These are phyloP conservation scores for Idris sp. DNA, from an alignment of 1,140 invertebrate species.

Conservation along the genomic window DNA sequence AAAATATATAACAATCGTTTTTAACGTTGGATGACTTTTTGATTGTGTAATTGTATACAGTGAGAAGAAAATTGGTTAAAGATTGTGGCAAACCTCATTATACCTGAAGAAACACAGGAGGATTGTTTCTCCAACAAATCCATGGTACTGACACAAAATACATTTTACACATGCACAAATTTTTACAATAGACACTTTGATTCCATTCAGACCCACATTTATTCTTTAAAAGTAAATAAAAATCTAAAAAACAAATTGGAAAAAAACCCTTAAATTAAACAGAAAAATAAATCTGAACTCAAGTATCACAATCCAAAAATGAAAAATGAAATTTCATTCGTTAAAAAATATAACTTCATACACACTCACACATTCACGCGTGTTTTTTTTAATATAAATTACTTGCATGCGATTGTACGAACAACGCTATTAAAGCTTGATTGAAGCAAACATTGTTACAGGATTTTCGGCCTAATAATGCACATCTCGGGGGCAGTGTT, in stretches of 20 bases:
- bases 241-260: not conserved
- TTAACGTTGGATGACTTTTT: constrained; percentile 26
- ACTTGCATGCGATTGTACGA: constrained; percentile 45
- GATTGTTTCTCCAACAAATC: constrained; percentile 36
- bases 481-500: constrained; percentile 19
- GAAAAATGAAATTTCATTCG: too few relatives aligned
- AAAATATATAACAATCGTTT: constrained; percentile 17
- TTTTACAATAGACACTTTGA: constrained; percentile 58
- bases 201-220: constrained; percentile 63
- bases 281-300: too few relatives aligned
- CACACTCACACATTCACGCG: constrained; percentile 26
- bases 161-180: constrained; percentile 71
- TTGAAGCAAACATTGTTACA: constrained; percentile 69
- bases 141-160: constrained; percentile 58
- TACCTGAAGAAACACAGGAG: constrained; percentile 43
- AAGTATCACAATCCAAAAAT: too few relatives aligned
- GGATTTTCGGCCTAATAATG: constrained; percentile 28
- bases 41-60: constrained; percentile 31
- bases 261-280: not conserved
- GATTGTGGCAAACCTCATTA: constrained; percentile 25
- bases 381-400: constrained; percentile 44
- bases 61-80: constrained; percentile 17
- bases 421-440: constrained; percentile 64
- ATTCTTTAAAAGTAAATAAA: constrained; percentile 5
- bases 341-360: too few relatives aligned